phyloP scores from a whole-genome alignment of 1,140 invertebrate genomes.

The Orchestia grillus region DNA sequence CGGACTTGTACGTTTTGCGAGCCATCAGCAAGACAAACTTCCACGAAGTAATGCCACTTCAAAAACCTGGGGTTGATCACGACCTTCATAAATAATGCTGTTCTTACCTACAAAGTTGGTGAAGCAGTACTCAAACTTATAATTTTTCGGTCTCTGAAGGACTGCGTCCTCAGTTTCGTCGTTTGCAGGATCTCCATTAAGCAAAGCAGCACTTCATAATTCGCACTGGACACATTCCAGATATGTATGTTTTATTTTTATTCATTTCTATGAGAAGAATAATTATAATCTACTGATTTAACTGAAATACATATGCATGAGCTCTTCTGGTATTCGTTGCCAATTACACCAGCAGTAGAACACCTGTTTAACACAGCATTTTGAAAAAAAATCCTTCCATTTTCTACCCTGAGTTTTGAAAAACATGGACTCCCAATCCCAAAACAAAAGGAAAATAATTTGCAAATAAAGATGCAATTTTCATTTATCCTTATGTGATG shows the following conservation, averaged over 20 bases:
- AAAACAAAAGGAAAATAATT: no score
- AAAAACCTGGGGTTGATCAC: slow-evolving; percentile 12
- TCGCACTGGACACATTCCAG: background rate
- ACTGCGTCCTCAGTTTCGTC: background rate
- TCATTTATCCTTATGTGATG: no score
- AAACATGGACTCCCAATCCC: no score
- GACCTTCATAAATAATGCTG: slow-evolving; percentile 54
- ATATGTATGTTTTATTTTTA: no score
- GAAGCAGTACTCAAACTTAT: slow-evolving; percentile 14
- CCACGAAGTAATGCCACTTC: background rate
- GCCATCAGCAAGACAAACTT: slow-evolving; percentile 28
- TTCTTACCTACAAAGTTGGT: slow-evolving; percentile 20
- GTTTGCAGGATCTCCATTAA: background rate
- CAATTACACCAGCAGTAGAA: no score
- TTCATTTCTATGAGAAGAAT: no score
- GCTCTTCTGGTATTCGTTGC: background rate
- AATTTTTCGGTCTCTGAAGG: background rate
- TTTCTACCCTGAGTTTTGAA: no score
- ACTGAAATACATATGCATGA: no score
- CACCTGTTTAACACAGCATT: no score
- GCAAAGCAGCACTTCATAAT: background rate
- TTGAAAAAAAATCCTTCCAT: no score
- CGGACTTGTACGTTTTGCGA: slow-evolving; percentile 18
- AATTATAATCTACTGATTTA: no score
- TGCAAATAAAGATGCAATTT: no score